These are phyloP conservation scores for Phocides pigmalion DNA, from an alignment of 1,140 invertebrate species.

Conservation along the genomic window DNA sequence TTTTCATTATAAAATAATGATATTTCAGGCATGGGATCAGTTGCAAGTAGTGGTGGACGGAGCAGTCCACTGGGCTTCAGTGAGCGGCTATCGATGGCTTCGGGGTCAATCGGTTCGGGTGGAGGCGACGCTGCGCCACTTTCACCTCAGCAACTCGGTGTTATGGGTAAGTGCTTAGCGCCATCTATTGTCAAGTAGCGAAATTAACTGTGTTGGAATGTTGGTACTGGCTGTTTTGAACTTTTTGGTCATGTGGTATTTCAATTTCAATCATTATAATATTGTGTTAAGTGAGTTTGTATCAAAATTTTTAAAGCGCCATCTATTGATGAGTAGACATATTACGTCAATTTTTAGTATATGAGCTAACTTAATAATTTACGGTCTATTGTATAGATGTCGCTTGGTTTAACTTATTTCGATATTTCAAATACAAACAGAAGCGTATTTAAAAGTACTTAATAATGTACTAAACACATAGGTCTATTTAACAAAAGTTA, in stretches of 20 bases:
- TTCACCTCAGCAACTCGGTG: slow-evolving; percentile 88
- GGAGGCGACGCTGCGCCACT: slow-evolving; percentile 80
- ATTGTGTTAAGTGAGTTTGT: background rate
- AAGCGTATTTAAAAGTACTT: too few relatives aligned
- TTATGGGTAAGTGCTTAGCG: slow-evolving; percentile 84
- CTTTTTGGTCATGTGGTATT: too few relatives aligned
- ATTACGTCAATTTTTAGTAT: slow-evolving; percentile 13
- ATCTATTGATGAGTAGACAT: slow-evolving; percentile 63
- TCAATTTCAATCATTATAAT: too few relatives aligned
- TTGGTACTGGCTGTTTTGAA: too few relatives aligned
- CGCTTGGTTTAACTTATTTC: background rate
- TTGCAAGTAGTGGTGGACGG: slow-evolving; percentile 84
- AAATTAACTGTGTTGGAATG: background rate
- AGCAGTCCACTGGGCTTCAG: slow-evolving; percentile 84
- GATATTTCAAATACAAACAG: background rate
- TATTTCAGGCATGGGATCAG: slow-evolving; percentile 81
- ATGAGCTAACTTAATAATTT: slow-evolving; percentile 10
- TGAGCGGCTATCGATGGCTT: slow-evolving; percentile 86
- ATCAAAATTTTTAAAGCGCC: slow-evolving; percentile 45
- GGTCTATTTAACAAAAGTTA: too few relatives aligned
- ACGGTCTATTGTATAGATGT: background rate
- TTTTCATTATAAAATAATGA: slow-evolving; percentile 10
- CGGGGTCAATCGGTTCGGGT: slow-evolving; percentile 84
- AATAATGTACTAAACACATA: too few relatives aligned
- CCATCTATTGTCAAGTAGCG: slow-evolving; percentile 34